Evolutionary conservation across 2,113 vertebrate genomes (phyloP), one percentile per base, ranked within the genome.

Genomic region (Lepus europaeus): DNA sequence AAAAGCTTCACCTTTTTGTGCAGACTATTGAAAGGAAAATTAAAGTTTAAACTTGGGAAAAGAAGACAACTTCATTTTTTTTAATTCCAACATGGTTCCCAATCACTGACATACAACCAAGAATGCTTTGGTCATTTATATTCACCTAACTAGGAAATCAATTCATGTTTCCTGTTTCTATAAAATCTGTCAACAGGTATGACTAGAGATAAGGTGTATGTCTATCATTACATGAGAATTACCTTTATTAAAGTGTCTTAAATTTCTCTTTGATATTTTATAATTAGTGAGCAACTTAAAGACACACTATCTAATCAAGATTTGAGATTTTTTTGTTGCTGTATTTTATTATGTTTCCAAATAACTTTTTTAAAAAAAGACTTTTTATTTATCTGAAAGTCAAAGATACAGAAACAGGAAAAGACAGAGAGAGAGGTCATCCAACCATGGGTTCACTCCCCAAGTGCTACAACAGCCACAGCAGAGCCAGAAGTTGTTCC

Each of bases 21-120:
- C 78, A 94, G 93, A 97, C 98, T 98, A 87, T 73, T 82, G 31
- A 97, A 96, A 98, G 91, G 70, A 94, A 96, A 96, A 56, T 27
- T 20, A 95, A 91, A 97, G 13, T 87, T 83, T 63, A 94, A 90
- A 95, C 11, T 79, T 39, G 7, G 53, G 31, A 87, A 27, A 89
- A 27, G 72, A 51, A 95, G 16, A 0, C 45, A 59, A 16, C 2
- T 81, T 33, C 11, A 53, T 69, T 90, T 80, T 93, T 88, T 19
- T 3, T 45, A 59, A 88, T 76, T 93, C 14, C 29, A 93, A 61
- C 27, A 78, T 29, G 7, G 23, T 87, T 97, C 56, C 56, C 61
- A 90, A 12, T 25, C 31, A 10, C 39, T 36, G 77, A 31, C 20
- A 49, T 10, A 87, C 6, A 76, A 78, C 66, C 22, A 70, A 96